These are phyloP conservation scores for Hipposideros armiger DNA, from an alignment of 2,113 vertebrate species.

Conservation along the genomic window DNA sequence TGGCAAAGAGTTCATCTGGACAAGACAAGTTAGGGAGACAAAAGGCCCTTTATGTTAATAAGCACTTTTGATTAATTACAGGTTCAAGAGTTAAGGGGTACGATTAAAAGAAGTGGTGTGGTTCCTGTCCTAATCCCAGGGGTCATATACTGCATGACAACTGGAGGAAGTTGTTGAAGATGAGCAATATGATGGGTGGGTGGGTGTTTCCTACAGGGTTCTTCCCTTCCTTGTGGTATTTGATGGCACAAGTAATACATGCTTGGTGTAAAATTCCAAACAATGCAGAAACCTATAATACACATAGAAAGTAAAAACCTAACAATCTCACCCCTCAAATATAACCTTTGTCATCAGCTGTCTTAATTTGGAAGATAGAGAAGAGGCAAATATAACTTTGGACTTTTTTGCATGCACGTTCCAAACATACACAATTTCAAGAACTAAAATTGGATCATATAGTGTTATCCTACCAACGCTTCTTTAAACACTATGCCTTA, in stretches of 20 bases:
- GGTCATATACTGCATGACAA: not conserved
- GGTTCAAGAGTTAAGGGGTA: not conserved
- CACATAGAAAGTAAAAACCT: not conserved
- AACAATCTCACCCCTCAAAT: not conserved
- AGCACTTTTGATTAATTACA: slow-evolving; percentile 13
- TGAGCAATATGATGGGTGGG: accelerated
- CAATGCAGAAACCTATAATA: not conserved
- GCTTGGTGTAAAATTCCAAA: slow-evolving; percentile 37
- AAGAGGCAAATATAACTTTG: slow-evolving; percentile 24
- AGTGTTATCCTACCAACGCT: not conserved
- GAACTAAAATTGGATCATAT: not conserved
- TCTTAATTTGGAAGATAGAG: not conserved
- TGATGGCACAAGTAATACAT: not conserved
- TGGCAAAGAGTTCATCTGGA: slow-evolving; percentile 96
- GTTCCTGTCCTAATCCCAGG: not conserved
- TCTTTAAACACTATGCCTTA: not conserved
- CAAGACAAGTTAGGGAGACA: slow-evolving; percentile 43
- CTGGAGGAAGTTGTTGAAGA: not conserved
- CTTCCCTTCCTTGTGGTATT: not conserved
- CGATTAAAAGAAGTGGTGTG: not conserved
- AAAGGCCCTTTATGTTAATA: slow-evolving; percentile 62
- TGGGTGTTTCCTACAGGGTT: not conserved
- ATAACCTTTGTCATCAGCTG: not conserved
- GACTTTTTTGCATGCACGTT: slow-evolving; percentile 14
- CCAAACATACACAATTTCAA: slow-evolving; percentile 32